Base-by-base conservation (phyloP, 2,113 vertebrate genomes). In the Fregetta grallaria region DNA sequence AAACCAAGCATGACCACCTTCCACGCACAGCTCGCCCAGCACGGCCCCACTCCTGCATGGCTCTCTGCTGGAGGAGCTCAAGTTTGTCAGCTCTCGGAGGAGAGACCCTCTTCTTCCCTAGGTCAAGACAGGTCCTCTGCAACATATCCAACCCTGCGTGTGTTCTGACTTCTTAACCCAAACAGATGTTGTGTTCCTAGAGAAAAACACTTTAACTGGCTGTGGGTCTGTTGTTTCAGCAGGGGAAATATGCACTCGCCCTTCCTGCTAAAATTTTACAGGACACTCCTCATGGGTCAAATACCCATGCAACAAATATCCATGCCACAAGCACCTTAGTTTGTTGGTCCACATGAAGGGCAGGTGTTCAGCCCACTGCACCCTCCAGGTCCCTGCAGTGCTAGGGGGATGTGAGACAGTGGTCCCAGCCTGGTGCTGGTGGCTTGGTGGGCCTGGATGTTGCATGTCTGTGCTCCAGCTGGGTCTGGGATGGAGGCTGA, bases 1-100 rank as follows among this genome's bases (percentile, higher is more conserved):
- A 96, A 95, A 79, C 75, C 93, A 86, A 91, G 94, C 29, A 4
- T 93, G 90, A 90, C 81, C 92, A 88, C 87, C 85, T 92, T 96
- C 40, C 93, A 49, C 0, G 1, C 34, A 45, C 49, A 78, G 66
- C 90, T 93, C 6, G 52, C 42, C 70, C 62, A 52, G 10, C 26
- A 18, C 0, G 0, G 68, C 53, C 22, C 58, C 4, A 9, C 55
- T 90, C 70, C 70, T 55, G 65, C 77, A 61, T 5, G 19, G 47
- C 74, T 81, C 74, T 81, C 77, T 93, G 81, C 70, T 59, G 58
- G 53, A 68, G 65, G 49, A 62, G 26, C 81, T 82, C 49, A 32
- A 10, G 1, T 73, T 36, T 42, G 49, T 14, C 18, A 15, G 11
- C n/a, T 80, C 58, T 17, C 68, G 42, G 49, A 90, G 76, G 58